A percentile compares a stretch with the other conserved stretches of the same genome.
Evolutionary conservation across 2,113 vertebrate species (phyloP).

Genomic region (Erythrocercus mccallii): DNA sequence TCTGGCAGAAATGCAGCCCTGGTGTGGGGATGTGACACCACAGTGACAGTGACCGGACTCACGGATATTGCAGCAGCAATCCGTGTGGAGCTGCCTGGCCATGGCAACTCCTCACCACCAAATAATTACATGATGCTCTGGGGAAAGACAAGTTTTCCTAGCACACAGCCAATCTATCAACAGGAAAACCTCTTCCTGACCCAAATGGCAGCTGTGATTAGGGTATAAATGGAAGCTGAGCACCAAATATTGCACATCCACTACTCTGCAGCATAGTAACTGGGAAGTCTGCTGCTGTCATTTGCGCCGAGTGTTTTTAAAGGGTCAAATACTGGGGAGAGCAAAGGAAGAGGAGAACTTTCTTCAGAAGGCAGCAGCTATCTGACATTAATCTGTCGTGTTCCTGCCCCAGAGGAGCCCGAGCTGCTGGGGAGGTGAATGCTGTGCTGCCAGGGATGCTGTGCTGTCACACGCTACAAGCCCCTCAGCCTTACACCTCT

Average conservation of each 20-base stretch:
- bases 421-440: fast-evolving
- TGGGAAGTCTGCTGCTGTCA: background rate
- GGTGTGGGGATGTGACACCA: background rate
- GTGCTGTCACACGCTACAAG: background rate
- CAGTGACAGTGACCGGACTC: background rate
- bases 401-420: background rate
- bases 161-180: slow-evolving; percentile 6
- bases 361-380: background rate
- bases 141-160: slow-evolving; percentile 42
- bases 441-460: background rate
- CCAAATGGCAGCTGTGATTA: background rate
- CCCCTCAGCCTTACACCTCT: background rate
- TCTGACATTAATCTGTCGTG: background rate
- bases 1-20: background rate
- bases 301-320: background rate
- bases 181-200: slow-evolving; percentile 4
- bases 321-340: background rate
- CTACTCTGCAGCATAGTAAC: background rate
- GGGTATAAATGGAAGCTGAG: background rate
- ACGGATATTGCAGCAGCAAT: background rate
- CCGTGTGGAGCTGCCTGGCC: background rate
- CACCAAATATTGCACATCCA: background rate
- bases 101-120: slow-evolving; percentile 17
- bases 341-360: background rate
- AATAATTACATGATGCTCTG: slow-evolving; percentile 12